Evolutionary conservation across 2,888 invertebrate genomes (phyloP), one percentile per base, ranked within the genome.

Genomic region (Endomychus coccineus): DNA sequence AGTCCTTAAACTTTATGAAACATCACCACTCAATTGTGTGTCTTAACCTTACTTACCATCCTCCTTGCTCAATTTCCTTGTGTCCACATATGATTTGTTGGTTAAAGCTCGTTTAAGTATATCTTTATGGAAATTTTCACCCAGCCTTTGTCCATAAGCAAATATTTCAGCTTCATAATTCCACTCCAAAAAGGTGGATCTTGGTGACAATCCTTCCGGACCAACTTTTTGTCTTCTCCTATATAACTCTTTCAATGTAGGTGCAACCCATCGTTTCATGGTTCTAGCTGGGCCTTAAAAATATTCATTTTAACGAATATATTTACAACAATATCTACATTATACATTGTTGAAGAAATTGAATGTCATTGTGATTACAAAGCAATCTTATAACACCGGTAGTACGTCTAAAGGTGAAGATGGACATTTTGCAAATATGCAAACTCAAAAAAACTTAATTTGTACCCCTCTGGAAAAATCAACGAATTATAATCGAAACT

Each of bases 161-260:
- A 73, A 92, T 2, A 95, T 45, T 68, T 95, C 94, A 0, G 88
- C 77, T 50, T 83, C 78, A 50, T 86, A 78, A 59, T 91, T 94
- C 94, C 94, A 90, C 55, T 84, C 86, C n/a, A 81, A 49, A 56
- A 71, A 85, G 5, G 73, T 70, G 15, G 77, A 80, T 43, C 88
- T 67, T 1, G 67, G 68, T 39, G 61, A 51, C 50, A 46, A 71
- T 52, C 47, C 68, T 52, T 80, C 75, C 4, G 74, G 73, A 1
- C 77, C 80, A 14, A 72, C 54, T 58, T 70, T 75, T 2, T 74
- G 57, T 53, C 74, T 74, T 3, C 80, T 71, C 5, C 54, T 66
- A 34, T 77, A 73, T 7, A 87, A 56, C 54, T 73, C 77, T 52
- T 62, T 70, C 45, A 83, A 62, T 4, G 80, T 80, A 16, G 87